These are phyloP conservation scores for Apeltes quadracus DNA, from an alignment of 2,113 vertebrate species.

Conservation along the genomic window DNA sequence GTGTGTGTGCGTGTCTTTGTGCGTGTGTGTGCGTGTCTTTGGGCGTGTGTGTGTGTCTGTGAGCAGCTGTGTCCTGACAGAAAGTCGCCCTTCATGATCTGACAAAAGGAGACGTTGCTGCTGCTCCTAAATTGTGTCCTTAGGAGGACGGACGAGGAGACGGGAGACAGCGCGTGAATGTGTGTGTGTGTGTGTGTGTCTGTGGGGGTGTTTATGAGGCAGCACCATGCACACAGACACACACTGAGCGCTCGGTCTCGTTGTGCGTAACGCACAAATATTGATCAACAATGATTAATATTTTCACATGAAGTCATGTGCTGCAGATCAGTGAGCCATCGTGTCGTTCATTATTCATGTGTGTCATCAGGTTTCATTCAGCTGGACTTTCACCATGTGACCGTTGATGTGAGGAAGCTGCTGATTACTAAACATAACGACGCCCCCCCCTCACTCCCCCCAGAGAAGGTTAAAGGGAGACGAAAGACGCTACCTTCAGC, in stretches of 20 bases:
- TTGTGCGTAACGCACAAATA: no score
- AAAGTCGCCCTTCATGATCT: constrained; percentile 51
- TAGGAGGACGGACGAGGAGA: constrained; percentile 27
- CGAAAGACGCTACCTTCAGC: no score
- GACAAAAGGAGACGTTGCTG: constrained; percentile 39
- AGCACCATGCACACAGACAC: constrained; percentile 4
- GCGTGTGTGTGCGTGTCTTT: constrained; percentile 19
- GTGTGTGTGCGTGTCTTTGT: constrained; percentile 1
- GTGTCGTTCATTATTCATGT: no score
- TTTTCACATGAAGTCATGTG: no score
- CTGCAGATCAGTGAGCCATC: no score
- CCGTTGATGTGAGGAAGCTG: no score
- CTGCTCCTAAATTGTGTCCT: constrained; percentile 47
- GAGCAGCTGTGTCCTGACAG: constrained; percentile 26
- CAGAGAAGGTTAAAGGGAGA: no score
- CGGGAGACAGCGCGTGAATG: constrained; percentile 10
- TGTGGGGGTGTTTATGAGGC: constrained; percentile 5
- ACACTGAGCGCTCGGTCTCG: background rate
- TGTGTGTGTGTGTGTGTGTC: constrained; percentile 26
- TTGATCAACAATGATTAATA: no score
- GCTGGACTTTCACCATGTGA: no score
- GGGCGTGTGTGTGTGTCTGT: constrained; percentile 12
- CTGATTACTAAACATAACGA: no score
- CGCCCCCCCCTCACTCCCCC: no score
- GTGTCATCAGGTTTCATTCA: no score